A percentile compares a stretch with the other conserved stretches of the same genome.
Evolutionary conservation across 2,888 invertebrate species (phyloP).

Genomic region (Tribolium freemani): DNA sequence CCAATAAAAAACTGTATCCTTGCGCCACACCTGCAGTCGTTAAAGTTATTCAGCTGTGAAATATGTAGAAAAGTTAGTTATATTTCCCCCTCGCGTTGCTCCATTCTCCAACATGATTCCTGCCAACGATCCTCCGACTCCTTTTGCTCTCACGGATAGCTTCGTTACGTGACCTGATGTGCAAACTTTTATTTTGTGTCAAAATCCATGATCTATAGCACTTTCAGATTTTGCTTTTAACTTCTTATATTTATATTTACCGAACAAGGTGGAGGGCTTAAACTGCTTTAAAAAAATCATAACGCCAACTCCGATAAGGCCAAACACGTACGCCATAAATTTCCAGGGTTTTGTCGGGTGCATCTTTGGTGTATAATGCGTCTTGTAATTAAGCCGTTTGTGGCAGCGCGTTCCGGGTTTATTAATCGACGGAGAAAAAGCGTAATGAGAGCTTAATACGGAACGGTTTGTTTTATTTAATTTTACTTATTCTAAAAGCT

Average conservation of each 20-base stretch:
- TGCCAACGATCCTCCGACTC: constrained; percentile 31
- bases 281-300: neutral
- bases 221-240: constrained; percentile 36
- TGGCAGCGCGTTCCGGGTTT: neutral
- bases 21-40: constrained; percentile 35
- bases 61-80: constrained; percentile 36
- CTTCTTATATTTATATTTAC: constrained; percentile 32
- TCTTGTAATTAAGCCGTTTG: constrained; percentile 21
- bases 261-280: neutral
- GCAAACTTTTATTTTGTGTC: constrained; percentile 41
- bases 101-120: constrained; percentile 29
- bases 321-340: constrained; percentile 21
- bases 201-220: constrained; percentile 36
- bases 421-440: constrained; percentile 9
- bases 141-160: constrained; percentile 33
- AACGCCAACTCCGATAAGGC: neutral
- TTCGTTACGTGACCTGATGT: constrained; percentile 41
- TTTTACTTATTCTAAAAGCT: neutral
- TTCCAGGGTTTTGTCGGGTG: constrained; percentile 9
- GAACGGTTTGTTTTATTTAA: neutral
- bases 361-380: constrained; percentile 18
- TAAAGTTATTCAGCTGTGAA: constrained; percentile 30
- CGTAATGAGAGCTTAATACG: neutral
- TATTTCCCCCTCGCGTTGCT: constrained; percentile 14
- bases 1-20: constrained; percentile 11